Percentiles rank a stretch among this genome's conserved stretches.
phyloP scores from a whole-genome alignment of 2,888 invertebrate genomes.

The Papilio elwesi region DNA sequence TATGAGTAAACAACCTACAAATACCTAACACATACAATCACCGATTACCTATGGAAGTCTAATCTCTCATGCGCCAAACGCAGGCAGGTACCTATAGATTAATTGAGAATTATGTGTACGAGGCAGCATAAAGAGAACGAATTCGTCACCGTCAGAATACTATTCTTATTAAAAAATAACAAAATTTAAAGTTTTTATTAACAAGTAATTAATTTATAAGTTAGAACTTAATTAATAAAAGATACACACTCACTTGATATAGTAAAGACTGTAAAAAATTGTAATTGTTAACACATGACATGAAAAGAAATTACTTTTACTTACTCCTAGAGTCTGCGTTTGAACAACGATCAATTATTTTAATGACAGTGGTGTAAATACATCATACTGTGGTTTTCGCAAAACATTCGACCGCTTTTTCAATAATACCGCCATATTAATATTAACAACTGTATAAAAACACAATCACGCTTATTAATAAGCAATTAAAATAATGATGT shows the following conservation, averaged over 20 bases:
- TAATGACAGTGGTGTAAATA: not conserved
- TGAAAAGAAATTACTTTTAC: too few species aligned
- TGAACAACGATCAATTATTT: not conserved
- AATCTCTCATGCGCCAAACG: too few species aligned
- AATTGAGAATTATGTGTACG: not conserved
- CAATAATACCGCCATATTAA: constrained; percentile 23
- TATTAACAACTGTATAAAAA: constrained; percentile 26
- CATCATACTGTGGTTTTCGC: constrained; percentile 27
- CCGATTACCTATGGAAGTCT: too few species aligned
- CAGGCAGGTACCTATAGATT: too few species aligned
- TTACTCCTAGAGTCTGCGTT: too few species aligned
- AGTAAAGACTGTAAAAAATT: too few species aligned
- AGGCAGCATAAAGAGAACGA: not conserved
- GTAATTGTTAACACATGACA: too few species aligned
- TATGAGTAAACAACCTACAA: constrained; percentile 39
- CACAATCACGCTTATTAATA: constrained; percentile 37
- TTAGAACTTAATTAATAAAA: not conserved
- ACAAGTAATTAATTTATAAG: too few species aligned
- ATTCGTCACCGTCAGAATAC: not conserved
- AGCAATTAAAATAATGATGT: constrained; percentile 37
- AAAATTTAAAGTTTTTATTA: not conserved
- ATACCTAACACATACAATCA: not conserved
- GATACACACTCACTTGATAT: too few species aligned
- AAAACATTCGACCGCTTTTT: constrained; percentile 18
- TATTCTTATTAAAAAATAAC: not conserved